Percentiles rank a stretch among this genome's conserved stretches.
phyloP scores from a whole-genome alignment of 2,888 invertebrate genomes.

The Tetragonula carbonaria region DNA sequence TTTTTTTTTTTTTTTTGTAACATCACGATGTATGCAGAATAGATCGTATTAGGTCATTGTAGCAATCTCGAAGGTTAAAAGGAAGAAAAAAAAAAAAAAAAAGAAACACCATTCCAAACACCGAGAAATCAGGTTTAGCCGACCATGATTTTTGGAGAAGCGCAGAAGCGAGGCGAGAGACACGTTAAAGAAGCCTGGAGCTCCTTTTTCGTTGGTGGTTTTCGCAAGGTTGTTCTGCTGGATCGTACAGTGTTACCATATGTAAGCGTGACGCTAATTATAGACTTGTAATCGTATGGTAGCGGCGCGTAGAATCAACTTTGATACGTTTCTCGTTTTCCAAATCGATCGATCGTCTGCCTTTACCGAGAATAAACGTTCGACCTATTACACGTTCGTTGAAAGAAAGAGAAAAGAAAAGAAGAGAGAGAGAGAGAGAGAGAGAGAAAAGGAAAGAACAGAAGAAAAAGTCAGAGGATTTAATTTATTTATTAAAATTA shows the following conservation, averaged over 20 bases:
- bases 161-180: no score
- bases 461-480: no score
- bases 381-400: neutral
- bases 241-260: conserved; percentile 1
- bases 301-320: neutral
- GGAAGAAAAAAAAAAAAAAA: no score
- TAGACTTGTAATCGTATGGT: conserved; percentile 28
- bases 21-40: neutral
- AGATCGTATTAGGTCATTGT: no score
- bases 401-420: no score
- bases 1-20: neutral
- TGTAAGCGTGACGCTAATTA: conserved; percentile 34
- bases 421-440: no score
- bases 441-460: neutral
- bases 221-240: neutral
- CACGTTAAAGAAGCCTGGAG: neutral
- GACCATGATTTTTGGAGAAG: no score
- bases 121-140: no score
- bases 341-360: conserved; percentile 4
- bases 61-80: no score
- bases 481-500: neutral
- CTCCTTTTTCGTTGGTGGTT: neutral
- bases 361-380: neutral
- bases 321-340: neutral
- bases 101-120: no score